These are phyloP conservation scores for Oceanodroma leucorhoa DNA, from an alignment of 2,797 vertebrate genomes.

Conservation along the genomic window DNA sequence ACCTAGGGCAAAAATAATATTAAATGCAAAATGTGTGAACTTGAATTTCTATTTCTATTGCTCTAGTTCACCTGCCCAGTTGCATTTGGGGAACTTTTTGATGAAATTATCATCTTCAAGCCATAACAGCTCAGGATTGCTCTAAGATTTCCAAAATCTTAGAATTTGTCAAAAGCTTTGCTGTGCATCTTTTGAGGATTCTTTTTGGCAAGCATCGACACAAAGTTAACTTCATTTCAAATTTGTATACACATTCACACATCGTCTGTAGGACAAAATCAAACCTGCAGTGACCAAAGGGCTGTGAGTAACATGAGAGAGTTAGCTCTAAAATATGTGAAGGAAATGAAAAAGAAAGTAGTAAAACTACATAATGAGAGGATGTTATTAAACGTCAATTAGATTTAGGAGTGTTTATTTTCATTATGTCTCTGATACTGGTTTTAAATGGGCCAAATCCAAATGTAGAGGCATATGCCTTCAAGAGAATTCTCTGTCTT, in stretches of 20 bases:
- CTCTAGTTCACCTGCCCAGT: not conserved
- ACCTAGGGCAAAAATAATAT: not conserved
- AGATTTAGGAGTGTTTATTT: constrained; percentile 10
- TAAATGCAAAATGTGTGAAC: not conserved
- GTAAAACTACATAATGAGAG: not conserved
- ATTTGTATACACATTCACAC: not conserved
- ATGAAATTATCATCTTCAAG: not conserved
- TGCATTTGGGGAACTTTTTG: not conserved
- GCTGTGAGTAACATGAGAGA: not conserved
- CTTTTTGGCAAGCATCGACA: not conserved
- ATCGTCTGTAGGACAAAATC: not conserved
- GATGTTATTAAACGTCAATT: not conserved
- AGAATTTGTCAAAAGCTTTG: not conserved
- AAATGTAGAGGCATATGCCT: not conserved
- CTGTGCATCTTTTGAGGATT: not conserved
- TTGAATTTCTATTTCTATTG: not conserved
- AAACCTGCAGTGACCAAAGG: not conserved
- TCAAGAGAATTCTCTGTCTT: constrained; percentile 7
- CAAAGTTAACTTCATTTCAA: not conserved
- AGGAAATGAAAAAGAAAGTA: constrained; percentile 12
- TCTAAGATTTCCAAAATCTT: not conserved
- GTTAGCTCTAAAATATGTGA: not conserved
- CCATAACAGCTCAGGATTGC: not conserved
- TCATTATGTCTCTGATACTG: not conserved
- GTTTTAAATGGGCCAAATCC: constrained; percentile 17